These are phyloP conservation scores for Drosophila rubida DNA, from an alignment of 2,888 invertebrate species.

Conservation along the genomic window DNA sequence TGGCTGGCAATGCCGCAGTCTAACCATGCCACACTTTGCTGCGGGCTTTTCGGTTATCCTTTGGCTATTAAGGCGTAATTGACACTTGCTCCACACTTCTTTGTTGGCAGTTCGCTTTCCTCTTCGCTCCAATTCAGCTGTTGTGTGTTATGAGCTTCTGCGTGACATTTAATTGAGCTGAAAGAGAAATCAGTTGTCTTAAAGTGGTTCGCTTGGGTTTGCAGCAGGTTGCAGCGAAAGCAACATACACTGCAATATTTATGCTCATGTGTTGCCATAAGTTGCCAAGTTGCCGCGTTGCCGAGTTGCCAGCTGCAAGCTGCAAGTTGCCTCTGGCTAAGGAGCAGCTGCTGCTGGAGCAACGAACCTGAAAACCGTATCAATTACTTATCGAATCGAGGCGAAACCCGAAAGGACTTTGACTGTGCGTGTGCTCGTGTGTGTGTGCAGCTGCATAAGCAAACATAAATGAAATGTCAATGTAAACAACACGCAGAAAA, in stretches of 20 bases:
- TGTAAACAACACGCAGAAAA: conserved; percentile 69
- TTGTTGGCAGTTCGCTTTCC: background rate
- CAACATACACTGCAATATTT: conserved; percentile 25
- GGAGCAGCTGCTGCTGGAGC: conserved; percentile 27
- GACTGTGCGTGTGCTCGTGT: conserved; percentile 42
- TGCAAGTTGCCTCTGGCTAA: conserved; percentile 3
- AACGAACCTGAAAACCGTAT: conserved; percentile 54
- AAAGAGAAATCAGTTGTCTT: background rate
- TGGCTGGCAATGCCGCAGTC: conserved; percentile 34
- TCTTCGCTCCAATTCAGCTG: background rate
- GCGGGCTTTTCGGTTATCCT: conserved; percentile 78
- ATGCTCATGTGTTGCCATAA: conserved; percentile 15
- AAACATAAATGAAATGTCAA: conserved; percentile 72
- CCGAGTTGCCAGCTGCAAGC: background rate
- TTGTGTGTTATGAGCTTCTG: conserved; percentile 26
- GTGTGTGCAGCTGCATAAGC: conserved; percentile 59
- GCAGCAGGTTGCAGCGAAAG: conserved; percentile 1
- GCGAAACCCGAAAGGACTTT: conserved; percentile 46
- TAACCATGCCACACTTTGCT: conserved; percentile 76
- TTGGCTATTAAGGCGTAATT: conserved; percentile 78
- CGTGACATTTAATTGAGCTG: conserved; percentile 8
- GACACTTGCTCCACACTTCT: conserved; percentile 65
- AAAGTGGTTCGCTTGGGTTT: background rate
- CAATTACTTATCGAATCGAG: conserved; percentile 56
- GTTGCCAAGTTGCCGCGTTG: conserved; percentile 2